Evolutionary conservation across 2,113 vertebrate species (phyloP), one percentile per base, ranked within the genome.

Genomic region (Phaetusa simplex): DNA sequence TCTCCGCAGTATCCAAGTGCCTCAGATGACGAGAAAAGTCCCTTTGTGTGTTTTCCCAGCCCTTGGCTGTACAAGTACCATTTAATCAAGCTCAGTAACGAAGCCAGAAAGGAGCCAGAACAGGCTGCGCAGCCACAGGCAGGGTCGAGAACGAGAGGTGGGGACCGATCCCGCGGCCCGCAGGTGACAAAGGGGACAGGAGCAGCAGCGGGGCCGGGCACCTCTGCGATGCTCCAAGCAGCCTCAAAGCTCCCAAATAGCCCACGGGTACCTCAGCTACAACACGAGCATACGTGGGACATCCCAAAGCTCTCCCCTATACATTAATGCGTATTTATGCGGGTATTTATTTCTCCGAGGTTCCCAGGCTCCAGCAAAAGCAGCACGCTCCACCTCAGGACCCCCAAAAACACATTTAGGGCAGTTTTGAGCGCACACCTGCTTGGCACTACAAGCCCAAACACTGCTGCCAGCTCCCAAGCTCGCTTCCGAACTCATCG

Each of bases 71-170:
- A 93, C 84, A 96, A 96, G 81, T 32, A n/a, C 82, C 92, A 6
- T 95, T 96, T 96, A 96, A 96, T 96, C 95, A 94, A 89, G 91
- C 84, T 93, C 91, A 29, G 82, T 95, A 94, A 96, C 32, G 90
- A 96, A 91, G 87, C 56, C 95, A 92, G 71, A 82, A 72, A 95
- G 4, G 34, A 93, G 80, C 38, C 71, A 80, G 84, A 85, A 85
- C 56, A 85, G 70, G 77, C 84, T 82, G 91, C 19, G 26, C 91
- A 64, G 93, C 64, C 86, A 55, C 64, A 9, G 77, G 69, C 91
- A 72, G 79, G 79, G 92, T 61, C 62, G 24, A 88, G 83, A 83
- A 83, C 1, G 12, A 36, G 84, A 88, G 52, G 40, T 12, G 27
- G 69, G 64, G 45, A 84, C 45, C 0, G 2, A 64, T 9, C 74